Percentiles rank a stretch among this genome's conserved stretches.
phyloP scores from a whole-genome alignment of 2,888 invertebrate genomes.

The Calephelis perditalis region DNA sequence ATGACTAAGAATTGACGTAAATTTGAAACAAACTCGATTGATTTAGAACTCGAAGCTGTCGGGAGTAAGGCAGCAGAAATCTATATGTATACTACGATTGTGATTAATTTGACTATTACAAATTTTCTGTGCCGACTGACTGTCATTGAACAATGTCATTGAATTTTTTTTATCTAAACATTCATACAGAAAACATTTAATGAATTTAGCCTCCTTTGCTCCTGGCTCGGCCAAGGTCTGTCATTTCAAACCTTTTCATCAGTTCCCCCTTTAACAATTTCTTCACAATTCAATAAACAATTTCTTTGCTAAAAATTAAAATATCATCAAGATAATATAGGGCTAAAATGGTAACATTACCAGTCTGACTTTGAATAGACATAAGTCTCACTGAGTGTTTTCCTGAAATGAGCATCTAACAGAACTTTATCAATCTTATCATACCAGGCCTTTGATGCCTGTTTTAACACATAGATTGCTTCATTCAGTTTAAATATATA shows the following conservation, averaged over 20 bases:
- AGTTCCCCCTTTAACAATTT: constrained; percentile 21
- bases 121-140: not conserved
- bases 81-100: constrained; percentile 10
- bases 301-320: constrained; percentile 1
- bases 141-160: not conserved
- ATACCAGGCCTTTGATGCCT: constrained; percentile 2
- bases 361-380: constrained; percentile 13
- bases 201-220: not conserved
- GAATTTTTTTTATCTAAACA: not conserved
- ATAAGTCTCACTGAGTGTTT: constrained; percentile 7
- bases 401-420: not conserved
- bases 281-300: constrained; percentile 4
- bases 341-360: constrained; percentile 14
- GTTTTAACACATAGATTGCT: not conserved
- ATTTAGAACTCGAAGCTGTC: too few species aligned
- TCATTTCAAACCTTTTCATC: constrained; percentile 26
- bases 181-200: not conserved
- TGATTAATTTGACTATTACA: not conserved
- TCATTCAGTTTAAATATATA: constrained; percentile 7
- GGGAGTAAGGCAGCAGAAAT: too few species aligned
- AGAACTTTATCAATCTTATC: constrained; percentile 1
- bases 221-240: constrained; percentile 23
- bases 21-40: too few species aligned
- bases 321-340: constrained; percentile 25
- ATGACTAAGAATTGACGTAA: too few species aligned